Conservation (phyloP, 2,797 vertebrate genomes). For the Enteromius viviparus region DNA sequence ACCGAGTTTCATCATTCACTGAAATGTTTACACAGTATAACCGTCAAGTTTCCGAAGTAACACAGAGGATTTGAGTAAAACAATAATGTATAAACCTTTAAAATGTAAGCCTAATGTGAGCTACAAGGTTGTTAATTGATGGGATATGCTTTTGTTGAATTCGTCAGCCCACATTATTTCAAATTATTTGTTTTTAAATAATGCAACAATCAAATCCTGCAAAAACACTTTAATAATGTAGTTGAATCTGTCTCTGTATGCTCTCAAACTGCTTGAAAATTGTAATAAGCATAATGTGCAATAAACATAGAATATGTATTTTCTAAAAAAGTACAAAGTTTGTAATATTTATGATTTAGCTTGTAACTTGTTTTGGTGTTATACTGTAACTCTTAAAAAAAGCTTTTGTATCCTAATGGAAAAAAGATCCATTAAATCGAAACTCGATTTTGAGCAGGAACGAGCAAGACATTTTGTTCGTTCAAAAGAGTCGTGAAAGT, state of each 20-base stretch:
- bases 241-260: not conserved
- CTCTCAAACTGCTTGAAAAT: not conserved
- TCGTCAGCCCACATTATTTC: not conserved
- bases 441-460: not conserved
- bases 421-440: not conserved
- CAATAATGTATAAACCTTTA: not conserved
- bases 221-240: not conserved
- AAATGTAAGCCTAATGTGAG: not conserved
- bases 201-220: not conserved
- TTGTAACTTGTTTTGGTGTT: not conserved
- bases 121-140: not conserved
- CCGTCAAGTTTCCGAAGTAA: not conserved
- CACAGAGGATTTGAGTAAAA: not conserved
- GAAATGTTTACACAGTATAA: not conserved
- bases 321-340: not conserved
- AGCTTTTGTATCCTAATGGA: not conserved
- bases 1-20: not conserved
- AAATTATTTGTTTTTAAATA: not conserved
- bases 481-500: not conserved
- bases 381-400: not conserved
- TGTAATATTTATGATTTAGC: not conserved
- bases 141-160: not conserved
- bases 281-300: not conserved
- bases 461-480: not conserved
- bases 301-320: not conserved